Evolutionary conservation across 2,113 vertebrate species (phyloP), one percentile per base, ranked within the genome.

Genomic region (Apistogramma diplotaenia): DNA sequence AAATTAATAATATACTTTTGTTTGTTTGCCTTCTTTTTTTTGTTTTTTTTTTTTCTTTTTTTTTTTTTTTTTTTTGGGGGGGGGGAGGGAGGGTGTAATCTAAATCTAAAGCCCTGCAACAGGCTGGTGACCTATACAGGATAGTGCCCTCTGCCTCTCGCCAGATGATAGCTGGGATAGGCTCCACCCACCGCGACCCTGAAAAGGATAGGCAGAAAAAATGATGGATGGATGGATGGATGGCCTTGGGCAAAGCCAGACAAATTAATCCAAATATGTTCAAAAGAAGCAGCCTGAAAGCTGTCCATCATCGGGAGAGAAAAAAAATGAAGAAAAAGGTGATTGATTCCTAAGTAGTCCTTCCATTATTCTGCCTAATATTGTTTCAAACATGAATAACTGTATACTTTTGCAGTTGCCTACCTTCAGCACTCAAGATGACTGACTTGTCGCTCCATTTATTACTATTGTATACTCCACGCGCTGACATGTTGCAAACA

Each of bases 1-100:
- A n/a, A n/a, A n/a, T n/a, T n/a, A n/a, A n/a, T n/a, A n/a, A n/a
- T n/a, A n/a, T n/a, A n/a, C 33, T 84, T 61, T 46, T 74, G 78
- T 82, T 81, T 86, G 87, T 79, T 81, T 89, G 83, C 91, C 87
- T 83, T 89, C 25, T 58, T 76, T 74, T 78, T 67, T 87, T 78
- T 83, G 93, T 89, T 83, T 9, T 91, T 90, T 92, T 90, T 93
- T 90, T 91, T 89, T 85, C 46, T 91, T 90, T 92, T 86, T 92
- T 91, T 91, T 35, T 35, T 35, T 35, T 35, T 8, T 35, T 35
- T 35, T 9, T 9, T 9, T 35, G 2, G 33, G 33, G 8, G 29
- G 29, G 29, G 29, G 4, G n/a, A n/a, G n/a, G n/a, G n/a, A n/a
- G n/a, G n/a, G n/a, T n/a, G n/a, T n/a, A n/a, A n/a, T n/a, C n/a